phyloP scores from a whole-genome alignment of 2,888 invertebrate genomes.

The Spisula subtruncata region DNA sequence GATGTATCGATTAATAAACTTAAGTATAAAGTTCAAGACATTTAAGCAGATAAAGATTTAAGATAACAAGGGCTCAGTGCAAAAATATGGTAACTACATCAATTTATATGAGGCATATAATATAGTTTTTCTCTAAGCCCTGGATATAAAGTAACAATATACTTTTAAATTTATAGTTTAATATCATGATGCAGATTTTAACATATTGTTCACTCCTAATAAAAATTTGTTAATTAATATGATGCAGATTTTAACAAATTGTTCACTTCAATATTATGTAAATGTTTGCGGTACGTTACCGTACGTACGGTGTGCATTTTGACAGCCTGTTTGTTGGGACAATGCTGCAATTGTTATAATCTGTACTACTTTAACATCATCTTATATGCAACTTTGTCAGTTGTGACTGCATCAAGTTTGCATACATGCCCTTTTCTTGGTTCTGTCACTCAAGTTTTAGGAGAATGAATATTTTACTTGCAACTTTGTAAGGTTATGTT shows the following conservation, averaged over 20 bases:
- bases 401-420: background rate
- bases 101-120: too few relatives aligned
- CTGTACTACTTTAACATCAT: background rate
- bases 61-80: too few relatives aligned
- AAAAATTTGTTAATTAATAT: background rate
- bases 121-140: too few relatives aligned
- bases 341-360: background rate
- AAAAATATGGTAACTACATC: too few relatives aligned
- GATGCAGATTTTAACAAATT: background rate
- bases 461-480: background rate
- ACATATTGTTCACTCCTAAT: too few relatives aligned
- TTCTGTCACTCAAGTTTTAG: background rate
- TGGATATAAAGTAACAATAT: background rate
- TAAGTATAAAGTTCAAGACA: too few relatives aligned
- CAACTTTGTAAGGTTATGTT: background rate
- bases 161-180: background rate
- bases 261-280: background rate
- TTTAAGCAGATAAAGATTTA: too few relatives aligned
- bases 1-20: too few relatives aligned
- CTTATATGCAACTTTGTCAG: background rate
- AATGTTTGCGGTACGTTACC: background rate
- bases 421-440: background rate
- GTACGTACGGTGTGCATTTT: background rate
- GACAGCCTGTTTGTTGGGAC: background rate
- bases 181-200: background rate